Evolutionary conservation across 2,888 invertebrate species (phyloP), one percentile per base, ranked within the genome.

Genomic region (Drosophila picticornis): DNA sequence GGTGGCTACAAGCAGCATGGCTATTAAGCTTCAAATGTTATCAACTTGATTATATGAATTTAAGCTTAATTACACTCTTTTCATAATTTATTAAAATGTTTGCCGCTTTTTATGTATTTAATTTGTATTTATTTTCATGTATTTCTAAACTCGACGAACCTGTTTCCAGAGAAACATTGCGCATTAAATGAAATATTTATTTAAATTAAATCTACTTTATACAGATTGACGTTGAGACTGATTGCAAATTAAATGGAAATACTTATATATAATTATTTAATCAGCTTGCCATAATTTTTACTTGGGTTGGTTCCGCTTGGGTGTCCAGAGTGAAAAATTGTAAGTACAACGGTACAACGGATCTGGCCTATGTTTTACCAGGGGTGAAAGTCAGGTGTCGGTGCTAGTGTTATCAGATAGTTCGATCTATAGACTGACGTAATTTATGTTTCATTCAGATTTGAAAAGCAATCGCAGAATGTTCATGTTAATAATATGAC

Each of bases 1-100:
- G 72, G 64, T 25, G 84, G 81, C n/a, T 84, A 84, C 34, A 68
- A 68, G 19, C 51, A 72, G 1, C 67, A 70, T 27, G 85, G 85
- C 19, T 85, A 90, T 60, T 85, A 75, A 57, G 22, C n/a, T 27
- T 29, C 0, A 31, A 22, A 51, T 48, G 25, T 25, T 29, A 19
- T 59, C 55, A 27, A 29, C 6, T 36, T 16, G 22, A 25, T 6
- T 5, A 27, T 11, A 25, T 38, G 46, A 2, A 40, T 55, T 31
- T 55, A 19, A 31, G 11, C 16, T 38, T 59, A 52, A 13, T 22
- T 48, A 19, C 25, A 10, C 13, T 36, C 43, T 31, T 31, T 25
- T 9, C 31, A 67, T 77, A 71, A 78, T 65, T 80, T 78, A 69
- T 81, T 81, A 72, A 53, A 69, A 40, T 25, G 9, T 55, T 27